A percentile compares a stretch with the other conserved stretches of the same genome.
phyloP scores from a whole-genome alignment of 2,888 invertebrate species.

The Pheosia gnoma region DNA sequence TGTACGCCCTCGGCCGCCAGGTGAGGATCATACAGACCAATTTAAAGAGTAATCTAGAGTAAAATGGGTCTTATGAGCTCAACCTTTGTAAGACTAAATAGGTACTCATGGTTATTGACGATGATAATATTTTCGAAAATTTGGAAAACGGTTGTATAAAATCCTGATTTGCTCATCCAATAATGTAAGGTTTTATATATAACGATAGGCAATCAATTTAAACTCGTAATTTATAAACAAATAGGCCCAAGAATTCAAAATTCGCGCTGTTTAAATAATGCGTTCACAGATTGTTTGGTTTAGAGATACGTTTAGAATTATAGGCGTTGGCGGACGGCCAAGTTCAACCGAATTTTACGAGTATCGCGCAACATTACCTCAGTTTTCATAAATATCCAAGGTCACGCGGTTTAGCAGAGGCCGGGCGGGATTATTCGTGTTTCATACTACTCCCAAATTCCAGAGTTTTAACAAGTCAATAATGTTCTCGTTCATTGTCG shows the following conservation, averaged over 20 bases:
- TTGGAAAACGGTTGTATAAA: neutral
- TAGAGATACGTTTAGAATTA: constrained; percentile 61
- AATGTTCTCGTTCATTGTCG: constrained; percentile 36
- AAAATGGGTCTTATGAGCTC: too few species aligned
- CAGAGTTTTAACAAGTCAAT: neutral
- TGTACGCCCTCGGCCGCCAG: constrained; percentile 93
- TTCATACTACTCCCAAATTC: constrained; percentile 13
- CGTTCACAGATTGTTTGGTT: constrained; percentile 67
- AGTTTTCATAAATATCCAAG: constrained; percentile 80
- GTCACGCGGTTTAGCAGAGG: constrained; percentile 53
- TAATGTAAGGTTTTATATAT: constrained; percentile 7
- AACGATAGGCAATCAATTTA: constrained; percentile 3
- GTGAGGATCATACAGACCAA: constrained; percentile 75
- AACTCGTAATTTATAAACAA: constrained; percentile 38
- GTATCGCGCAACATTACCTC: constrained; percentile 77
- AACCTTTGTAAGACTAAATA: too few species aligned
- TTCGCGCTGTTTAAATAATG: constrained; percentile 50
- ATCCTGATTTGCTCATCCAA: neutral
- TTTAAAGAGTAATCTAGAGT: too few species aligned
- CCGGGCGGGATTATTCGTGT: constrained; percentile 51
- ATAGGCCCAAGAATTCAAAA: constrained; percentile 21
- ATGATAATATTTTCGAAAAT: too few species aligned
- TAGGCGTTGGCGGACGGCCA: constrained; percentile 71
- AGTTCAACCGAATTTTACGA: constrained; percentile 72
- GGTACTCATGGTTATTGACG: too few species aligned